Base-by-base conservation (phyloP, 2,797 vertebrate species). In the Petrocephalus sullivani region DNA sequence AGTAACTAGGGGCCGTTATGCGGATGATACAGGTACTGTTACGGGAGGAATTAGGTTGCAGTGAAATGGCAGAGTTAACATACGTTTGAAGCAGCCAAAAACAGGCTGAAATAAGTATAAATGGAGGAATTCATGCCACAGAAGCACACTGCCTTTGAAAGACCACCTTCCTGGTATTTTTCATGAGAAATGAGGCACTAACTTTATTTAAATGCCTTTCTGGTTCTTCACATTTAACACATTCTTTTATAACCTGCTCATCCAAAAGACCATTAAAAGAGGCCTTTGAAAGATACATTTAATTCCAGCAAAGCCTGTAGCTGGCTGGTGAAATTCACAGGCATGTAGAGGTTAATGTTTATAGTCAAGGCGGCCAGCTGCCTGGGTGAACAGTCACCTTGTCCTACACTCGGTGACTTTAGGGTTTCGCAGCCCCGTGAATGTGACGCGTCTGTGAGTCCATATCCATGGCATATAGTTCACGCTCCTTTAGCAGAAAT, bases 291-390 rank as follows among this genome's bases (percentile, higher is more conserved):
- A 46, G 19, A 78, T 78, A 49, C 41, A 78, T 41, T 78, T 78
- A 78, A 78, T 78, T 16, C 71, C 71, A 78, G 71, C 71, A 78
- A 78, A 78, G 37, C 71, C 46, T 78, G 71, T 9, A 78, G 37
- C 14, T 3, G 1, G 16, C 71, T 78, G n/a, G 71, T 78, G 71
- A 78, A 78, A 78, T 78, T 46, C 41, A 78, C 16, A 8, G 6
- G 19, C 33, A 78, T n/a, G 37, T 78, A 78, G 71, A 78, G 71
- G 71, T 78, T 78, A 41, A 78, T 78, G 71, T 78, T 78, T 78
- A 78, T 78, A 78, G 71, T 41, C 37, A 19, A 19, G 71, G 41
- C 7, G n/a, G 41, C 71, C 71, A 78, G 71, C 71, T 78, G 71
- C 71, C 71, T 2, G 16, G 12, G 28, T 78, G 71, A 41, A 19